Base-by-base conservation (phyloP, 2,888 invertebrate species). In the Melinaea menophilus region DNA sequence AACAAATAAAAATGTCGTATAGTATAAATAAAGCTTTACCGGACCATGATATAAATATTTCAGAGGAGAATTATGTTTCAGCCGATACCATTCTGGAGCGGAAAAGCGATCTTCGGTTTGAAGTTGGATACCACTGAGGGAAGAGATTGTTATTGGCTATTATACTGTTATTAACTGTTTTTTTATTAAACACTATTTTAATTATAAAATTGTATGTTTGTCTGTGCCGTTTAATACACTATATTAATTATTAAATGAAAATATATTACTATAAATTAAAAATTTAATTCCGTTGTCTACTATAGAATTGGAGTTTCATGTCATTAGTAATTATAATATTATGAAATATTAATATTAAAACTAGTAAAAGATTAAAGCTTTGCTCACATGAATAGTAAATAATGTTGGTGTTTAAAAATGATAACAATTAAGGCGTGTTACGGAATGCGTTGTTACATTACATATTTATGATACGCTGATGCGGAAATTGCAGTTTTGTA, bases 401-500 rank as follows among this genome's bases (percentile, higher is more conserved):
- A 31, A 31, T 51, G 51, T 51, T 9, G 22, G 51, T 51, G 11
- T 22, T 51, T 51, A 51, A 51, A 51, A 51, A 51, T 51, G n/a
- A 51, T 51, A 31, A 51, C 51, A 51, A 51, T 51, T 51, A 51
- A 31, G 22, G 51, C 31, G 31, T 51, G 51, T 22, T 78, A 78
- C 72, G 73, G 72, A 77, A 80, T 79, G 75, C 69, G 68, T 51
- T 61, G 72, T 72, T 74, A 73, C 77, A 84, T 88, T 80, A 85
- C 74, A 75, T 83, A 89, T 89, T 87, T 84, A 89, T 77, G 75
- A 75, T 71, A 76, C 79, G 84, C 79, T 86, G 86, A 87, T 86
- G 86, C 89, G 88, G 88, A 88, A 89, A 89, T 89, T 89, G 89
- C 88, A 89, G 80, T 87, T 87, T 86, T 88, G 85, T 85, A 88